Percentiles rank a stretch among this genome's conserved stretches.
phyloP scores from a whole-genome alignment of 2,888 invertebrate genomes.

The Cephus runcator region DNA sequence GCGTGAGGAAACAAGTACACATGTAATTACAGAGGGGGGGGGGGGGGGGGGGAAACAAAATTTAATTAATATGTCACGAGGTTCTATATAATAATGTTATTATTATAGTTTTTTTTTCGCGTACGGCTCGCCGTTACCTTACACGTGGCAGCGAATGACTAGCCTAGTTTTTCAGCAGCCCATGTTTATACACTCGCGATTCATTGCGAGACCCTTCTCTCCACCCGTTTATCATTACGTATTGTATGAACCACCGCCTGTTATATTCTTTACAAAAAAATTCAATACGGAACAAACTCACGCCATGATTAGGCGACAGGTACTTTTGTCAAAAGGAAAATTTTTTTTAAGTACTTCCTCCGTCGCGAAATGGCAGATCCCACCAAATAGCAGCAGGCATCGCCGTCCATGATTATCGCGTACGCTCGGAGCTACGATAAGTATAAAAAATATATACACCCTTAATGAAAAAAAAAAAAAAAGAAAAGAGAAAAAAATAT shows the following conservation, averaged over 20 bases:
- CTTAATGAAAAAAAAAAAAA: neutral
- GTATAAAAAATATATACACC: neutral
- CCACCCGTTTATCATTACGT: neutral
- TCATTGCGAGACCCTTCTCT: neutral
- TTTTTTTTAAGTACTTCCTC: neutral
- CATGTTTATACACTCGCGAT: neutral
- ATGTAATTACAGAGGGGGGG: neutral
- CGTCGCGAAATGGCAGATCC: constrained; percentile 1
- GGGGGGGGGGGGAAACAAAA: neutral
- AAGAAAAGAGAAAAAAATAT: neutral
- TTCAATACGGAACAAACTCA: neutral
- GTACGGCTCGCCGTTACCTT: neutral
- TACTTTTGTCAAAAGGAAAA: constrained; percentile 1
- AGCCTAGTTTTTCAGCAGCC: constrained; percentile 5
- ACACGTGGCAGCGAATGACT: constrained; percentile 4
- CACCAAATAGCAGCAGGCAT: neutral
- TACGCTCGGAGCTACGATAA: neutral
- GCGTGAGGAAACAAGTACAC: neutral
- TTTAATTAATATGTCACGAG: neutral
- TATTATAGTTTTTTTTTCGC: constrained; percentile 2
- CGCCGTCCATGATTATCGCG: neutral
- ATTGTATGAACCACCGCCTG: neutral
- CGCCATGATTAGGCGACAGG: neutral
- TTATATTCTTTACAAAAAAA: neutral
- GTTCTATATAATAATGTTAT: neutral